Conservation (phyloP, 2,797 vertebrate genomes). For the Craterocephalus amniculus region DNA sequence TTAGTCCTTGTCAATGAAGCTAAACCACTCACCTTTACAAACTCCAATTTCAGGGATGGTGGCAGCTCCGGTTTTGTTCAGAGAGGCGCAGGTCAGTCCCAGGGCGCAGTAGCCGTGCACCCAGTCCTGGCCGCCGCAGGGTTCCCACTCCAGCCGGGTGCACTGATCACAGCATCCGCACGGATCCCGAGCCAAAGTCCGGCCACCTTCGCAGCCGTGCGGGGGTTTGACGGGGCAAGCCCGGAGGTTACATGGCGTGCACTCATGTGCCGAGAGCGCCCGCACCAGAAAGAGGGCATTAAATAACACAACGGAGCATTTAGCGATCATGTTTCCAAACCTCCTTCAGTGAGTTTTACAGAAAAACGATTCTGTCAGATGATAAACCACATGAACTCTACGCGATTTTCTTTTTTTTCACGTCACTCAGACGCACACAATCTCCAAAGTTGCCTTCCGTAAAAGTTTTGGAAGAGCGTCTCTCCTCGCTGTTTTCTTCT, state of each 20-base stretch:
- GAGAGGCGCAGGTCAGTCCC: conserved; percentile 82
- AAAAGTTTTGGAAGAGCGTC: conserved; percentile 24
- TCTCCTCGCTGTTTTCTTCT: conserved; percentile 14
- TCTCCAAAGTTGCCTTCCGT: conserved; percentile 54
- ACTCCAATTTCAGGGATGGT: conserved; percentile 77
- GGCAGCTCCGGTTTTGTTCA: conserved; percentile 75
- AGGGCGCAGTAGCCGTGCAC: conserved; percentile 81
- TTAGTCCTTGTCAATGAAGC: neutral
- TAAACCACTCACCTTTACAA: conserved; percentile 79
- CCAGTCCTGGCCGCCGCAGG: conserved; percentile 84
- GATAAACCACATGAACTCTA: conserved; percentile 39
- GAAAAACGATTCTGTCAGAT: conserved; percentile 43
- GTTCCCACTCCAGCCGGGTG: conserved; percentile 81
- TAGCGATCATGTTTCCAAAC: conserved; percentile 69
- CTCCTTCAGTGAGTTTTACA: conserved; percentile 13
- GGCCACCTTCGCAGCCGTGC: conserved; percentile 75
- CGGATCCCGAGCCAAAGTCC: conserved; percentile 76
- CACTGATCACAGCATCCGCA: conserved; percentile 86
- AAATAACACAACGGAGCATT: conserved; percentile 62
- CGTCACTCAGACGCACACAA: neutral
- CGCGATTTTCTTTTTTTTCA: neutral
- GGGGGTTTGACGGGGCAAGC: conserved; percentile 68
- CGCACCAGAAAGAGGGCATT: conserved; percentile 69
- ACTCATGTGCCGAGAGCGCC: conserved; percentile 71
- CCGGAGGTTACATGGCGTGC: conserved; percentile 79